Evolutionary conservation across 2,113 vertebrate genomes (phyloP), one percentile per base, ranked within the genome.

Genomic region (Corythoichthys haematopterus): DNA sequence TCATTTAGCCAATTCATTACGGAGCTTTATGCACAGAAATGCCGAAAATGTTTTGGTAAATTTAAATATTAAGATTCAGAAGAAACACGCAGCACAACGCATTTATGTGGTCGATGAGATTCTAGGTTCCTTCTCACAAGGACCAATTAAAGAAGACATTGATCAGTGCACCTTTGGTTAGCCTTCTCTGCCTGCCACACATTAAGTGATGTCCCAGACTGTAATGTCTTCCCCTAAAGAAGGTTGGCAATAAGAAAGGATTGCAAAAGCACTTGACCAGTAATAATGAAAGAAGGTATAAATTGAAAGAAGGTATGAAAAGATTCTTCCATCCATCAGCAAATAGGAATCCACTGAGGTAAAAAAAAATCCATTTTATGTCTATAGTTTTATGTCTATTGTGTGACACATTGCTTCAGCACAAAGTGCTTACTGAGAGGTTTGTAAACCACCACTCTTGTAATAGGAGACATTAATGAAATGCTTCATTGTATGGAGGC

Each of bases 321-420:
- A 70, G 60, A 65, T 62, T 70, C 66, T 76, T 66, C 67, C 69
- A 66, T 79, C 71, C 56, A 64, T 75, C 61, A 73, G 59, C 61
- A 75, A 66, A 71, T 59, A n/a, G 36, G 55, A 74, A 15, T 73
- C 72, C 57, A 20, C 62, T 48, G 60, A 76, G 77, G 71, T 43
- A 43, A 43, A 43, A 43, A 50, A 74, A 66, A 71, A 76, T 64
- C 3, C 38, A 33, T 62, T 62, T 45, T 28, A 62, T 28, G 40
- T 28, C 40, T 43, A 28, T 20, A 40, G 43, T 52, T 73, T 74
- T 71, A 45, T 68, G 40, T 72, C 1, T 12, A 66, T 75, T 66
- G 64, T 59, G 35, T 37, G 62, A 62, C 62, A 83, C 66, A 74
- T 69, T 46, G 48, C 66, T 68, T 60, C 68, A 72, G 59, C 48